Conservation (phyloP, 2,888 invertebrate species). For the Seira musarum region DNA sequence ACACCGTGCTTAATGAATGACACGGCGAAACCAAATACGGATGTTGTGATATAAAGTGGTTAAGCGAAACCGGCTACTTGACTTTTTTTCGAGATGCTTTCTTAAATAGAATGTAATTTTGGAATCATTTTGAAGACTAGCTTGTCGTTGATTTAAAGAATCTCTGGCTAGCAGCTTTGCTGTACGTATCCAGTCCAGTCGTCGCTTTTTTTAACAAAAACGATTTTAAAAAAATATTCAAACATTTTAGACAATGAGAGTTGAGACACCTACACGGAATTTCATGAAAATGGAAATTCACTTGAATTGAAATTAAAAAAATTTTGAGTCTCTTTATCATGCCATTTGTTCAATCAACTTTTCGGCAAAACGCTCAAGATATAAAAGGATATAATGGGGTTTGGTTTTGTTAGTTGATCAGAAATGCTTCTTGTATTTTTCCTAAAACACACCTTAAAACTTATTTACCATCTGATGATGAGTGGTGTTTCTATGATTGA, state of each 20-base stretch:
- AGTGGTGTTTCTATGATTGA: background rate
- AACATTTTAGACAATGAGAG: too few species aligned
- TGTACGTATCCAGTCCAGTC: too few species aligned
- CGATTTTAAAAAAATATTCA: too few species aligned
- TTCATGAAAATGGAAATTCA: too few species aligned
- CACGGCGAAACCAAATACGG: conserved; percentile 10
- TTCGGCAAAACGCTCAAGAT: background rate
- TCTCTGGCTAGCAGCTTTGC: too few species aligned
- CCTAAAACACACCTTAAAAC: conserved; percentile 1
- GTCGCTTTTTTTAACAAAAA: too few species aligned
- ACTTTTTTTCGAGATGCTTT: background rate
- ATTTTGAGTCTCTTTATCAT: background rate
- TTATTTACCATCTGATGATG: background rate
- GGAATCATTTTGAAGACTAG: too few species aligned
- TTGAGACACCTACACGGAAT: too few species aligned
- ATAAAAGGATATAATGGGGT: background rate
- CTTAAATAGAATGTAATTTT: too few species aligned
- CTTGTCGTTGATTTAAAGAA: too few species aligned
- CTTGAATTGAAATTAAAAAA: too few species aligned
- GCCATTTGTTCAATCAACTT: conserved; percentile 2
- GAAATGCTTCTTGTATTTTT: conserved; percentile 4
- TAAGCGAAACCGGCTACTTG: conserved; percentile 25
- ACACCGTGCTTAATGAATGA: conserved; percentile 23
- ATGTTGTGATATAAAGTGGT: conserved; percentile 22
- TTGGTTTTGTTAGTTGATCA: too few species aligned